Percentiles rank a stretch among this genome's conserved stretches.
Conservation (phyloP, 2,797 vertebrate genomes). For the Falco peregrinus region DNA sequence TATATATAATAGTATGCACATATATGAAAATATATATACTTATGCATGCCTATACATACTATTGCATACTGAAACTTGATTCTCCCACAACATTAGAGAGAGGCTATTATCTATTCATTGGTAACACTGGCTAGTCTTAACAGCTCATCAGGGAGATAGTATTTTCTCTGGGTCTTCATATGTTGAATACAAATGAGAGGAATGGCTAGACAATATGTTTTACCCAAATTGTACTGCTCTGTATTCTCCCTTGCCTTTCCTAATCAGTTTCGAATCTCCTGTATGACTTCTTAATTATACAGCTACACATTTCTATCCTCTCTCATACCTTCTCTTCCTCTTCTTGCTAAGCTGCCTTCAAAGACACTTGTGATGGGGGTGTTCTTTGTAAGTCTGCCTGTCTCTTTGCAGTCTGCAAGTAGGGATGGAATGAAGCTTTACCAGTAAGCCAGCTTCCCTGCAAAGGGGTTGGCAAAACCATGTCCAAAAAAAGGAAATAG, state of each 20-base stretch:
- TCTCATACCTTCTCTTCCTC: background rate
- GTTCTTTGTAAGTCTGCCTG: background rate
- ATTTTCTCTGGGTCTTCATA: background rate
- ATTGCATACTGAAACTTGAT: background rate
- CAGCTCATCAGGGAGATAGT: background rate
- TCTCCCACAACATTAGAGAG: background rate
- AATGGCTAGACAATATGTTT: background rate
- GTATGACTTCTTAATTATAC: slow-evolving; percentile 19
- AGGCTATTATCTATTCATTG: background rate
- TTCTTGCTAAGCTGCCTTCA: background rate
- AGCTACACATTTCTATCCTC: background rate
- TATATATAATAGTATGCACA: background rate
- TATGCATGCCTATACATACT: background rate
- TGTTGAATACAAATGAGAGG: slow-evolving; percentile 14
- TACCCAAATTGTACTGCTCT: background rate
- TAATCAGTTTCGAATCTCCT: background rate
- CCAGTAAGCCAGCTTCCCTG: background rate
- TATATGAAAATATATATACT: background rate
- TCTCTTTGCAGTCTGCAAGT: background rate
- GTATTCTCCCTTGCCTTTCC: background rate
- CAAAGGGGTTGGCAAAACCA: background rate
- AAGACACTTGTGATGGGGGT: background rate
- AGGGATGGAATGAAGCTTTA: background rate
- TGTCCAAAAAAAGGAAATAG: background rate
- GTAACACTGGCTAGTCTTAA: background rate